phyloP scores from a whole-genome alignment of 2,797 vertebrate genomes.

The Anomalospiza imberbis region DNA sequence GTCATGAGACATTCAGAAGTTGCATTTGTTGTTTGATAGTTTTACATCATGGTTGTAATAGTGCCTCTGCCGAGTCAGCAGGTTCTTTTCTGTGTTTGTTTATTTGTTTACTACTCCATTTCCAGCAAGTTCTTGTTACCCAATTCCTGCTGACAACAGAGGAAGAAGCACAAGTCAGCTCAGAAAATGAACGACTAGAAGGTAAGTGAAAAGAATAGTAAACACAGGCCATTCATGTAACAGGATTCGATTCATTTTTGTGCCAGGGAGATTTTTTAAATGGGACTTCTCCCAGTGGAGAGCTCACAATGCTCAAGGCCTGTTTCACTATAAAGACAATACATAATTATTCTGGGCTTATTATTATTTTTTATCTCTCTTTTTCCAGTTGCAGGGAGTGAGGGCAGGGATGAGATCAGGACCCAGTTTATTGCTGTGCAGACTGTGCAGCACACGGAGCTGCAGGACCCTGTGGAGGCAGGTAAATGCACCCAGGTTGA shows the following conservation, averaged over 20 bases:
- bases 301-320: not conserved
- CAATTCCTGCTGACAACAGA: not conserved
- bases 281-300: conserved; percentile 14
- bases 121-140: not conserved
- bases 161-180: not conserved
- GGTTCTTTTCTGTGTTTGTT: not conserved
- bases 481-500: not conserved
- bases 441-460: not conserved
- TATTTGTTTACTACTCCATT: not conserved
- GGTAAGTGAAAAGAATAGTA: conserved; percentile 33
- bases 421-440: not conserved
- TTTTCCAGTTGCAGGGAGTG: not conserved
- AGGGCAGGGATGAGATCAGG: conserved; percentile 9
- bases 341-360: conserved; percentile 15
- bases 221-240: conserved; percentile 40
- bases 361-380: conserved; percentile 39
- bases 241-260: conserved; percentile 10
- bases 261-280: conserved; percentile 31
- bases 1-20: not conserved
- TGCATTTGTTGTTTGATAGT: not conserved
- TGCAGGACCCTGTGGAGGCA: not conserved
- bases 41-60: not conserved
- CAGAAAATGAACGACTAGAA: not conserved
- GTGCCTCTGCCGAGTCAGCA: not conserved
- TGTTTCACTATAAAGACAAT: conserved; percentile 18